Base-by-base conservation (phyloP, 2,888 invertebrate genomes). In the Smittia sp. region DNA sequence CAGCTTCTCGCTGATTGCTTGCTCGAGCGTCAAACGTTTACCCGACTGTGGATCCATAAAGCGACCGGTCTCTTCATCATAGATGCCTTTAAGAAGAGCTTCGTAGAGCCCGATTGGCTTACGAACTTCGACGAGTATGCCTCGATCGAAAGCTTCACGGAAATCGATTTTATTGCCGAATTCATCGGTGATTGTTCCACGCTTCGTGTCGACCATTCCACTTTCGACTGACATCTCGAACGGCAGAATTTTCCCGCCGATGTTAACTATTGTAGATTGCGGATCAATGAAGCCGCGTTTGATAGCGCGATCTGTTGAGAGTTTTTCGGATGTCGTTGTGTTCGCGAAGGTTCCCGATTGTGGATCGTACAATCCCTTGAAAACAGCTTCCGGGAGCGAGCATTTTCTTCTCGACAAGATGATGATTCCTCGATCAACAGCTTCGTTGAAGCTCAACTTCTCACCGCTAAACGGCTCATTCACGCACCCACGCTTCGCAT, bases 351-450 rank as follows among this genome's bases (percentile, higher is more conserved):
- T 89, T 65, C 95, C 94, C 39, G 91, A 89, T 77, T 88, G 87
- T 0, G 92, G 90, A 84, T 96, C 93, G 79, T 94, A 95, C 76
- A 92, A 88, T n/a, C 94, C 94, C 82, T 92, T 91, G 78, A 91
- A 91, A n/a, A 96, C 90, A 1, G 95, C 95, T 83, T 94, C 94
- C 0, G 93, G 92, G 27, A 95, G 84, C 75, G 92, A 92, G 76
- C 93, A 88, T 80, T 91, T 92, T 72, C 90, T 88, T 80, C 93
- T 92, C 52, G 92, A 90, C 7, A 93, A 91, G 4, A 94, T 86
- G 69, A 94, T 88, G 32, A 94, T 83, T 25, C 94, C 93, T 73
- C 90, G 88, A 77, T 93, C 92, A 32, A 93, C 86, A 1, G 96
- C 96, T 79, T 95, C 94, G 46, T 88, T 89, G 6, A 96, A 84